phyloP scores from a whole-genome alignment of 1,140 invertebrate species.

The Belonocnema kinseyi region DNA sequence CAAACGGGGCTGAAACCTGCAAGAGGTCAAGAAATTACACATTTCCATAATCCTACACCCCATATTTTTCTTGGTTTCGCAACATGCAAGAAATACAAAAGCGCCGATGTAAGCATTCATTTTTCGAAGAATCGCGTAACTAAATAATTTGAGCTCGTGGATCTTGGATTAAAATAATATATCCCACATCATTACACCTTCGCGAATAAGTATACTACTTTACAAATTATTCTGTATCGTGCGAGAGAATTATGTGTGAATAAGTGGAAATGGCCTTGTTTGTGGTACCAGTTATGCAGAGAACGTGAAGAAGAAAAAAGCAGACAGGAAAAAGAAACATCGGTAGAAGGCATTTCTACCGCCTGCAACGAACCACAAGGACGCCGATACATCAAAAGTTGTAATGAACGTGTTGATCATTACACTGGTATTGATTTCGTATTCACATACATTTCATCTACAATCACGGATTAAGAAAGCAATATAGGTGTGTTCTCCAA shows the following conservation, averaged over 20 bases:
- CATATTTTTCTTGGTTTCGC: neutral
- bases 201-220: neutral
- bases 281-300: neutral
- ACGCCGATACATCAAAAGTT: conserved; percentile 22
- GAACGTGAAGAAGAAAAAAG: conserved; percentile 4
- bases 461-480: neutral
- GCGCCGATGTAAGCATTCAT: conserved; percentile 2
- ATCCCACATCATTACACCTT: neutral
- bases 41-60: conserved; percentile 24
- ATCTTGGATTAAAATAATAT: conserved; percentile 28
- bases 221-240: conserved; percentile 24
- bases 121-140: neutral
- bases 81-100: neutral
- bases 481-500: too few relatives aligned
- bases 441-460: neutral
- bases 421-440: neutral
- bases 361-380: conserved; percentile 24
- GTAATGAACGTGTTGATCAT: conserved; percentile 29
- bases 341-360: conserved; percentile 7
- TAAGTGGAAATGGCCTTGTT: conserved; percentile 5
- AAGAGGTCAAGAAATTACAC: conserved; percentile 4
- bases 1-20: neutral
- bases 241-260: conserved; percentile 5
- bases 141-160: conserved; percentile 22
- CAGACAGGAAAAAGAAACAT: conserved; percentile 27